Evolutionary conservation across 2,113 vertebrate genomes (phyloP), one percentile per base, ranked within the genome.

Genomic region (Aviceda subcristata): DNA sequence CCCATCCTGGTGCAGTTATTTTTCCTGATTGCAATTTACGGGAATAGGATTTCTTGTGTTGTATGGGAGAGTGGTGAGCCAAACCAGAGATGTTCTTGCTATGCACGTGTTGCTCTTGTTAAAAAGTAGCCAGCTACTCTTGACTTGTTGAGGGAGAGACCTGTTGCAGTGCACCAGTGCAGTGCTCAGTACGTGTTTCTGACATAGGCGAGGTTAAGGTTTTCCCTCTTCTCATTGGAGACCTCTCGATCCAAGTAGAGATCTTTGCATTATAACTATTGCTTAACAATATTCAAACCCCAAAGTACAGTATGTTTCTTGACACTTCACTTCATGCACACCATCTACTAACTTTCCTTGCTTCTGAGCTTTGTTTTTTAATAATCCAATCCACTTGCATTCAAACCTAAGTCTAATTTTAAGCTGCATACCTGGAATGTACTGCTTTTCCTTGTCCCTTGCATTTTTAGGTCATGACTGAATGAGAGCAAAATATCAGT

Each of bases 181-280:
- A n/a, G n/a, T 43, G 55, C 71, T 71, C 51, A 0, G 3, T 6
- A 1, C 3, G 2, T 1, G 12, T 13, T 5, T 17, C 36, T 11
- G 53, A 9, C 15, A 2, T 1, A 11, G 32, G 57, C 3, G 21
- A 57, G 55, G 53, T 50, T 39, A 8, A 11, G 29, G 17, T 12
- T 0, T 68, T 83, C 34, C 62, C 19, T 38, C 43, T 46, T n/a
- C 39, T 36, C 20, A 0, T 3, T 4, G 62, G 41, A 62, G 17
- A 36, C 16, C 27, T 62, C 60, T 38, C 1, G 0, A 8, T 34
- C 63, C 1, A 1, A 41, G 60, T 0, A 9, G 39, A 4, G 27
- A 11, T 39, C 45, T 32, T 23, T n/a, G 83, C 72, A 7, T 34
- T 36, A 0, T 4, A 46, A 73, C 18, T 10, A 6, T 20, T 16